These are phyloP conservation scores for Zeugodacus cucurbitae DNA, from an alignment of 1,140 invertebrate species.

Conservation along the genomic window DNA sequence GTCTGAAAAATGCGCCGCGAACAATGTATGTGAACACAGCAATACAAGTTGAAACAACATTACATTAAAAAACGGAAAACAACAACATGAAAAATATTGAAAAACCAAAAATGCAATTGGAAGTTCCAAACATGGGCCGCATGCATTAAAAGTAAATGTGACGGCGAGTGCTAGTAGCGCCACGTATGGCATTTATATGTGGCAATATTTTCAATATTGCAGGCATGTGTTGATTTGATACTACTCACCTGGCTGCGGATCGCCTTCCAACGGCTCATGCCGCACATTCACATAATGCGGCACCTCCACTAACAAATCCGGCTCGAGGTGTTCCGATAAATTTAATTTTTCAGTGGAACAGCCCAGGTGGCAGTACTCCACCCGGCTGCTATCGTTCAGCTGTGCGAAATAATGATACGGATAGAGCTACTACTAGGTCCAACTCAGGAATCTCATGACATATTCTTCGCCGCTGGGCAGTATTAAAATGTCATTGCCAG, in stretches of 20 bases:
- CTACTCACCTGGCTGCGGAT: conserved; percentile 48
- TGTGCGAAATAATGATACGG: conserved; percentile 47
- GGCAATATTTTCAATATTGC: no score
- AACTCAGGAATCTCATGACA: conserved; percentile 57
- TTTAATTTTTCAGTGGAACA: conserved; percentile 63
- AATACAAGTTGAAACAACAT: no score
- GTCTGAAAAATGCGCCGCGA: no score
- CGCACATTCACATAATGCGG: conserved; percentile 59
- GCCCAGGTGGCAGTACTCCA: conserved; percentile 55
- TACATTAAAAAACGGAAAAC: background rate
- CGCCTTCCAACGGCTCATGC: conserved; percentile 52
- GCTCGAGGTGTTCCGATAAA: conserved; percentile 58
- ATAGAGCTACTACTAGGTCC: conserved; percentile 60
- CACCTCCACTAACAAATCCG: conserved; percentile 59
- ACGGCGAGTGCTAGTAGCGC: no score
- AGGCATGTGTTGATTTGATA: no score
- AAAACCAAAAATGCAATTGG: background rate
- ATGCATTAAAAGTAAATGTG: background rate
- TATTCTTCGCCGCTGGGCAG: conserved; percentile 60
- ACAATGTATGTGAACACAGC: no score
- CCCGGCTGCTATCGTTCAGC: conserved; percentile 41
- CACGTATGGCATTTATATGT: no score
- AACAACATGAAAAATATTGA: no score
- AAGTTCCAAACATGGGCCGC: no score
- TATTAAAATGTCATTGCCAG: conserved; percentile 56